These are phyloP conservation scores for Lucilia sericata DNA, from an alignment of 1,140 invertebrate species.

Conservation along the genomic window DNA sequence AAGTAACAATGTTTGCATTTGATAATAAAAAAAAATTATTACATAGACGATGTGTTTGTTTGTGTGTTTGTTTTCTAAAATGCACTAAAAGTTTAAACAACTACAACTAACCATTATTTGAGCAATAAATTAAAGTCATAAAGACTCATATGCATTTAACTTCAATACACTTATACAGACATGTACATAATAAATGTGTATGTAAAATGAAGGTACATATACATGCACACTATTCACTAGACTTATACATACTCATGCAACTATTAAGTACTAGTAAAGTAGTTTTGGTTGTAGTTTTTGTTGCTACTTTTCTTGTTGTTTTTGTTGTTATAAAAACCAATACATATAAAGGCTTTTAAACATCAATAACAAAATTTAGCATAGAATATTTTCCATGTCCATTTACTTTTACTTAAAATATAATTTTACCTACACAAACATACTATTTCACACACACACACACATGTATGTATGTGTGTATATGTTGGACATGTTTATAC, in stretches of 20 bases:
- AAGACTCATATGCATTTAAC: conserved; percentile 16
- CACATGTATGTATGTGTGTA: no score
- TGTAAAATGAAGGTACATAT: background rate
- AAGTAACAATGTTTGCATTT: background rate
- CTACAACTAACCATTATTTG: conserved; percentile 5
- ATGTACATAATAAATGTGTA: background rate
- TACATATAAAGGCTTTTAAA: conserved; percentile 29
- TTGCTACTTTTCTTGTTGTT: background rate
- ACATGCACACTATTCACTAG: background rate
- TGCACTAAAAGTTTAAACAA: conserved; percentile 28
- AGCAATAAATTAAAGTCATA: conserved; percentile 29
- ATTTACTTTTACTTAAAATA: conserved; percentile 22
- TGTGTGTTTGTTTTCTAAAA: background rate
- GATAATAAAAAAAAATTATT: background rate
- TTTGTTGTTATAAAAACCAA: conserved; percentile 9
- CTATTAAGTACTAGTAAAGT: background rate
- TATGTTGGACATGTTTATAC: background rate
- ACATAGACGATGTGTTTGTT: background rate
- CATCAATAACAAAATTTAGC: conserved; percentile 9
- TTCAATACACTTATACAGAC: background rate
- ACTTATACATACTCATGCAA: background rate
- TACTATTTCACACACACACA: background rate
- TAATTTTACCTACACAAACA: no score
- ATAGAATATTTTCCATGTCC: conserved; percentile 1
- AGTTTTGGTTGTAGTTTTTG: background rate